phyloP scores from a whole-genome alignment of 35 echinoderm and acorn worm genomes.

The Chiridota heheva region DNA sequence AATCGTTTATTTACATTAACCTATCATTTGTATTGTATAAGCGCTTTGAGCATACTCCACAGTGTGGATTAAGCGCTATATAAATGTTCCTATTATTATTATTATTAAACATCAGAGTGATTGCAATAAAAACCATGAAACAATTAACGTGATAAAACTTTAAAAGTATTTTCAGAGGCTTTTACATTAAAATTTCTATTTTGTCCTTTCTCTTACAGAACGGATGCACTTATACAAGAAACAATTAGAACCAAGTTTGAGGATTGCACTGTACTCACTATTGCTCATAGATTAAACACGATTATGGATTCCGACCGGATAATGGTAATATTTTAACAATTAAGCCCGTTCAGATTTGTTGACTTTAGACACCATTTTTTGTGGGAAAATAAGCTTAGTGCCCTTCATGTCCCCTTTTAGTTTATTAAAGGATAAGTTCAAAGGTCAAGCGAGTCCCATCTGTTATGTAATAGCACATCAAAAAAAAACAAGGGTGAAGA shows the following conservation, averaged over 20 bases:
- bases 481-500: not conserved
- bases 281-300: slow-evolving; percentile 83
- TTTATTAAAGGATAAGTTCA: not conserved
- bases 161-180: not conserved
- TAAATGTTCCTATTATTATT: too few relatives aligned
- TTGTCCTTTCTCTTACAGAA: slow-evolving; percentile 45
- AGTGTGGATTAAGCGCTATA: too few relatives aligned
- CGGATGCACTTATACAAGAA: slow-evolving; percentile 83
- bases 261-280: slow-evolving; percentile 81
- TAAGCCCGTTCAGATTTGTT: not conserved
- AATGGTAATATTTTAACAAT: slow-evolving; percentile 49
- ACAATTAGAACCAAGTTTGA: slow-evolving; percentile 75
- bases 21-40: too few relatives aligned
- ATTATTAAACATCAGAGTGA: not conserved
- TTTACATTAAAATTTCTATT: not conserved
- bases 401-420: not conserved
- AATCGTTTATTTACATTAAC: too few relatives aligned
- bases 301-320: slow-evolving; percentile 89
- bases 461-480: not conserved
- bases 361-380: not conserved
- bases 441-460: too few relatives aligned
- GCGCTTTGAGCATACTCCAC: too few relatives aligned
- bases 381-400: not conserved
- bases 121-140: not conserved
- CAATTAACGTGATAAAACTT: not conserved